Base-by-base conservation (phyloP, 2,888 invertebrate species). In the Oxytorus armatus region DNA sequence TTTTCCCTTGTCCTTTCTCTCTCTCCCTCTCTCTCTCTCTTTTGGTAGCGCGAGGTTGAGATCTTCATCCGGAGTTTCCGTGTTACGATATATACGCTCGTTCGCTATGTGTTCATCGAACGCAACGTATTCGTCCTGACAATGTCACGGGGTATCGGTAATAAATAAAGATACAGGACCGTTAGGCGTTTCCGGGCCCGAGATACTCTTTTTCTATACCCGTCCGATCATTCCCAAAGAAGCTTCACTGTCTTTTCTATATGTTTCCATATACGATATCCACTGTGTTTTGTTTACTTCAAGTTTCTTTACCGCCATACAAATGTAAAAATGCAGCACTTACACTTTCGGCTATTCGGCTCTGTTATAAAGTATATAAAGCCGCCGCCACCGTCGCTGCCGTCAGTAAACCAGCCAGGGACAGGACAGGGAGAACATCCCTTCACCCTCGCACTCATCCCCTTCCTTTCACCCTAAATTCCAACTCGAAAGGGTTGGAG, bases 101-200 rank as follows among this genome's bases (percentile, higher is more conserved):
- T 49, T 39, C 61, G 42, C 23, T 63, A 7, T 73, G 77, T 47
- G 25, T 84, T 84, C 84, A 81, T 77, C 84, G 84, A 85, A 84
- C 84, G 29, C 55, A 84, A 81, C 83, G 82, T 82, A 84, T 83
- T 83, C 78, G 83, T 78, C 79, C 83, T 76, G 85, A 86, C 84
- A 78, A 84, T 83, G 83, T 82, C 84, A 86, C 85, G 86, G 86
- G 86, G 85, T 86, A 87, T 86, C 83, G 84, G 70, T 85, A 86
- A 88, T 88, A 88, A 89, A 88, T 88, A 88, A 84, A 84, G 83
- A 36, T 82, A 84, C 83, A 82, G 80, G 85, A 83, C 83, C 84
- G 84, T 86, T 73, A 47, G 42, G 21, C 83, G 80, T 79, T 86
- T 87, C 86, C 74, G 72, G 76, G 25, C 39, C 11, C 8, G n/a